Conservation (phyloP, 23 tunicate species). For the Oikopleura albicans region DNA sequence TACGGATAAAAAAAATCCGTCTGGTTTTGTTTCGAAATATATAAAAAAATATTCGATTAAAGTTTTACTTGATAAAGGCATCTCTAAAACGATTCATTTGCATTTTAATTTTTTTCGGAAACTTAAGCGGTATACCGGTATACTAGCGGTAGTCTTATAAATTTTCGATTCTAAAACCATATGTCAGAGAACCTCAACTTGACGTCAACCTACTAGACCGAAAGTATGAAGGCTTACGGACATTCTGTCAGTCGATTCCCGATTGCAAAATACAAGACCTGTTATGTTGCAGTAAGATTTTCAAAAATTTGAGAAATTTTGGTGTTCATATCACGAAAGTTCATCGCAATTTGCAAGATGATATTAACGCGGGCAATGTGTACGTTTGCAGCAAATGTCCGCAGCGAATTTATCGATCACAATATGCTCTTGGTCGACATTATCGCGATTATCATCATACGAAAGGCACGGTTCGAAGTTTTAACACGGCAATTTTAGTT, state of each 20-base stretch:
- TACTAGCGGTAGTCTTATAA: too few species aligned
- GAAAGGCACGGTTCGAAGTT: too few species aligned
- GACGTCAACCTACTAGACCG: not conserved
- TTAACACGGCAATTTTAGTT: too few species aligned
- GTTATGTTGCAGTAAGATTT: not conserved
- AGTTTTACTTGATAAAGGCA: too few species aligned
- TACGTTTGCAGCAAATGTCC: not conserved
- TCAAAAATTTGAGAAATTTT: not conserved
- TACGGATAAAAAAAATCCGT: too few species aligned
- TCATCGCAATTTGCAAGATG: not conserved
- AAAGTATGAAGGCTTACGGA: not conserved
- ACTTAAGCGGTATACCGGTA: too few species aligned
- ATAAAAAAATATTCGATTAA: too few species aligned
- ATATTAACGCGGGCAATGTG: not conserved
- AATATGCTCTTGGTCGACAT: not conserved
- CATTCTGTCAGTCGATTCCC: not conserved
- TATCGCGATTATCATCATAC: not conserved
- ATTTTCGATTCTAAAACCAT: too few species aligned
- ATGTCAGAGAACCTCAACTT: too few species aligned
- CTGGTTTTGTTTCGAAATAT: too few species aligned
- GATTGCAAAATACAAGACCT: not conserved
- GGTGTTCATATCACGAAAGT: constrained; percentile 4
- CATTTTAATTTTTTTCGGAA: too few species aligned
- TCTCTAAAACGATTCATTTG: too few species aligned
- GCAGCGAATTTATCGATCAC: not conserved